These are phyloP conservation scores for Mimas tiliae DNA, from an alignment of 2,888 invertebrate genomes.

Conservation along the genomic window DNA sequence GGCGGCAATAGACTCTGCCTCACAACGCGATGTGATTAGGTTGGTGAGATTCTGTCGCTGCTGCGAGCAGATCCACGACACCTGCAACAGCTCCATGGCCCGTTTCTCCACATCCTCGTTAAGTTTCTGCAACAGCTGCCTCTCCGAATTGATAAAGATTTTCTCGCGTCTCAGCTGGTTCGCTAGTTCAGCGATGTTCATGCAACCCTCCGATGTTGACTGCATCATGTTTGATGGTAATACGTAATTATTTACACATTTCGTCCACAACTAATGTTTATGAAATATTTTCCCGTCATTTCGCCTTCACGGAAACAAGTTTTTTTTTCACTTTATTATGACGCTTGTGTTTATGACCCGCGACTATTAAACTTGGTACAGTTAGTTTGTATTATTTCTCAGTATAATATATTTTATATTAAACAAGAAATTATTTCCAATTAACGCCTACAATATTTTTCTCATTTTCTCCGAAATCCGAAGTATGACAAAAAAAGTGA, in stretches of 20 bases:
- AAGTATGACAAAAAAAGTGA: conserved; percentile 43
- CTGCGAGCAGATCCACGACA: conserved; percentile 95
- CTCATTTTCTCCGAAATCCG: conserved; percentile 44
- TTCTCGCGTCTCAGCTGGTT: conserved; percentile 92
- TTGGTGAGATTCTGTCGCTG: conserved; percentile 92
- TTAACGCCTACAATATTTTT: conserved; percentile 31
- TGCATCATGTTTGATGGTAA: conserved; percentile 69
- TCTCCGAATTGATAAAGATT: conserved; percentile 93
- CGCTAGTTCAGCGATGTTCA: conserved; percentile 80
- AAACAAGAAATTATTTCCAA: conserved; percentile 26
- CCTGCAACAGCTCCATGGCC: conserved; percentile 85
- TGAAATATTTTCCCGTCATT: conserved; percentile 57
- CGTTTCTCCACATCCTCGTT: conserved; percentile 88
- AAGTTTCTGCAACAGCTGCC: conserved; percentile 90
- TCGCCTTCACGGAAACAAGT: conserved; percentile 51
- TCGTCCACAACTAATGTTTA: conserved; percentile 42
- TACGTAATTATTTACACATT: conserved; percentile 51
- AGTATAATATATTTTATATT: neutral
- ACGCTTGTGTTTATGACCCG: conserved; percentile 31
- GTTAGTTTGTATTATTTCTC: neutral
- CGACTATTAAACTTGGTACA: neutral
- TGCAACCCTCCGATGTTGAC: conserved; percentile 76
- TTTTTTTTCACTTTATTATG: conserved; percentile 47
- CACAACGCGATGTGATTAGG: conserved; percentile 89
- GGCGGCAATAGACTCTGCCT: conserved; percentile 90